Evolutionary conservation across 2,888 invertebrate species (phyloP), one percentile per base, ranked within the genome.

Genomic region (Amaurobius ferox): DNA sequence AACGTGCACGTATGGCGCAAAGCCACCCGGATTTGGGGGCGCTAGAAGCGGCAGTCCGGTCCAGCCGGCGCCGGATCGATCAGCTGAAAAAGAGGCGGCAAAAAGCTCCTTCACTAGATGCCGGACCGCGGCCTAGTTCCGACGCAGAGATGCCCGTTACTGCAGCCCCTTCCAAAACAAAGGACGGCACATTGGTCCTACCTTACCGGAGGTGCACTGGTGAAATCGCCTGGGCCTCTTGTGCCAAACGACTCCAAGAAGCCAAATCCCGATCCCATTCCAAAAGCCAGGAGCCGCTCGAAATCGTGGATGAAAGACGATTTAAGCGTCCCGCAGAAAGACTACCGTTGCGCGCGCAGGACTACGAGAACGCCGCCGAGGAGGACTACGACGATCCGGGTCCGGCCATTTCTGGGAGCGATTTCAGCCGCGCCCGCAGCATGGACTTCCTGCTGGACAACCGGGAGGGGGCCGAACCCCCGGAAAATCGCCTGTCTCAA

Each of bases 401-500:
- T 68, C 39, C 78, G 71, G 81, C 83, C 79, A 79, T 83, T 79
- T 61, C 79, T 70, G 79, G 39, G 29, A 35, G 26, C 35, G 79
- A 79, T 28, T 79, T 81, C 70, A 89, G 91, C 90, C 90, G 92
- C 90, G 90, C 93, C 93, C 96, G 96, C 93, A 96, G 96, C 92
- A 97, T 97, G 97, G 97, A 97, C 94, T 97, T 97, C 93, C 94
- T 97, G 91, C 94, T 97, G 92, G 97, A 97, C 93, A 96, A 96
- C 93, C 95, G 96, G 91, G 95, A 95, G 91, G 94, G 94, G 90
- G 94, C 95, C 0, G 94, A 97, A 96, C 96, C 97, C 90, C 97
- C 97, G 89, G 97, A 97, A 93, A 97, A 97, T 94, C 96, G 97
- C 92, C 93, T 88, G 19, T 90, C 90, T 66, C 79, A 62, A 64